Evolutionary conservation across 2,888 invertebrate genomes (phyloP).

Genomic region (Himalopsyche kuldschensis): DNA sequence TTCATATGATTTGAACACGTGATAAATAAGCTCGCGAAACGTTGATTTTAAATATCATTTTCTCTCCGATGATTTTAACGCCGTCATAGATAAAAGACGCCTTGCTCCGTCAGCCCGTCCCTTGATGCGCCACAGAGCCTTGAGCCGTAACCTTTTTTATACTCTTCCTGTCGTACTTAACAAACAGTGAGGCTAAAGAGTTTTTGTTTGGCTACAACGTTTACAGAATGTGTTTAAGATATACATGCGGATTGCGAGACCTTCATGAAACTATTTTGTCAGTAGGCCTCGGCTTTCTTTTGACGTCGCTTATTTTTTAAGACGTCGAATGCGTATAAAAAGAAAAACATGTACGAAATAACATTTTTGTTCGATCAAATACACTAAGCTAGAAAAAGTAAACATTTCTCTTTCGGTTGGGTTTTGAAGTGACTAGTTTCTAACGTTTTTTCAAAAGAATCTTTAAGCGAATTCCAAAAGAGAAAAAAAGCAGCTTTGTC

Average conservation of each 20-base stretch:
- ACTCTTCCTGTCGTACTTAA: background rate
- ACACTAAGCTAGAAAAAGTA: too few relatives aligned
- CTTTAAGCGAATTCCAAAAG: too few relatives aligned
- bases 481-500: too few relatives aligned
- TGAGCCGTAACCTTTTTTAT: background rate
- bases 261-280: background rate
- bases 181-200: background rate
- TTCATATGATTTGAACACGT: too few relatives aligned
- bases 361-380: too few relatives aligned
- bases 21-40: too few relatives aligned
- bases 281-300: background rate
- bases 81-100: background rate
- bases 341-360: too few relatives aligned
- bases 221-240: background rate
- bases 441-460: too few relatives aligned
- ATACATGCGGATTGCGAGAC: background rate
- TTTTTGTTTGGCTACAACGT: background rate
- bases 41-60: background rate
- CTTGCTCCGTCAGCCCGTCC: background rate
- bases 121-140: background rate
- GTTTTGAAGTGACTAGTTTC: too few relatives aligned
- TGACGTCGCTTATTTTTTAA: background rate
- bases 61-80: background rate
- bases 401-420: too few relatives aligned
- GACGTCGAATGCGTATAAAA: too few relatives aligned